Evolutionary conservation across 1,140 invertebrate genomes (phyloP).

Genomic region (Lineus longissimus): DNA sequence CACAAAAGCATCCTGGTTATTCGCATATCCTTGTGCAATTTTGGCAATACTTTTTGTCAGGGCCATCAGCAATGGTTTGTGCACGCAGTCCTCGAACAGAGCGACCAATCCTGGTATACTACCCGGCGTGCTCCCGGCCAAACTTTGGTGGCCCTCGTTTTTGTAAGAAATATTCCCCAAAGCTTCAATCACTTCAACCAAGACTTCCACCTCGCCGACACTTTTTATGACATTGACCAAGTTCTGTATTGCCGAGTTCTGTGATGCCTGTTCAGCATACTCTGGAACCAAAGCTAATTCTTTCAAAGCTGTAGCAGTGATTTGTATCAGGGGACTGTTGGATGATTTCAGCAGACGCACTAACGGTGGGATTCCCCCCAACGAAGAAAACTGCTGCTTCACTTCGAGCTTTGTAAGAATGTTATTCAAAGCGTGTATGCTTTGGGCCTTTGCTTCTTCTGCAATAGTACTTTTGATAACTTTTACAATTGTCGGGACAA

Average conservation of each 20-base stretch:
- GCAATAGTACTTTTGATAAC: conserved; percentile 33
- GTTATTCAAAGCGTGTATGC: conserved; percentile 40
- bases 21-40: conserved; percentile 28
- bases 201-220: conserved; percentile 34
- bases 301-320: conserved; percentile 30
- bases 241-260: conserved; percentile 16
- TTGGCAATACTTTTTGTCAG: conserved; percentile 34
- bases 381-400: conserved; percentile 37
- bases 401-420: conserved; percentile 37
- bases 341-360: conserved; percentile 38
- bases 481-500: conserved; percentile 36
- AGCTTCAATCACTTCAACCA: conserved; percentile 36
- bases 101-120: conserved; percentile 30
- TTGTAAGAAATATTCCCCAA: conserved; percentile 37
- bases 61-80: conserved; percentile 34
- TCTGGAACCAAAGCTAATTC: conserved; percentile 28
- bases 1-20: conserved; percentile 43
- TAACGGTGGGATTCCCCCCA: conserved; percentile 37
- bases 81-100: conserved; percentile 34
- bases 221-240: conserved; percentile 40
- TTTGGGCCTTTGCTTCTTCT: conserved; percentile 37
- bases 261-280: conserved; percentile 29
- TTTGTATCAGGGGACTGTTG: conserved; percentile 28
- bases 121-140: conserved; percentile 29
- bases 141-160: conserved; percentile 25